These are phyloP conservation scores for Scomber colias DNA, from an alignment of 2,113 vertebrate genomes.

Conservation along the genomic window DNA sequence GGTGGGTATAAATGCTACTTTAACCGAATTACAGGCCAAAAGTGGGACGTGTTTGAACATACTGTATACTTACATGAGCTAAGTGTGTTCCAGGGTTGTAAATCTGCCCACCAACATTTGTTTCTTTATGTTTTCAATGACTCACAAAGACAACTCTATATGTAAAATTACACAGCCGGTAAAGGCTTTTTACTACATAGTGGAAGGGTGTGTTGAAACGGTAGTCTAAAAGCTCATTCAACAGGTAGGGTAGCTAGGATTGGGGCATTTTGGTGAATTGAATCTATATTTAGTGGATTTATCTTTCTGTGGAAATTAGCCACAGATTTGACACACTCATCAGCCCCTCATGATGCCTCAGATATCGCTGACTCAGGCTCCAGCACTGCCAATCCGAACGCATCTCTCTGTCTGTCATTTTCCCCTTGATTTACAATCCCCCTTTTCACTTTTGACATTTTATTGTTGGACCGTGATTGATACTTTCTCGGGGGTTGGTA, in stretches of 20 bases:
- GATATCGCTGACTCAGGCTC: background rate
- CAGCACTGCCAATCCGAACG: background rate
- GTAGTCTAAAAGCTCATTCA: background rate
- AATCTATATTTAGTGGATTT: background rate
- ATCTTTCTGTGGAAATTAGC: background rate
- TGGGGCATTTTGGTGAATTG: background rate
- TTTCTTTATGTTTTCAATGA: background rate
- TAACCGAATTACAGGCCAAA: conserved; percentile 39
- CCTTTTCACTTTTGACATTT: conserved; percentile 1
- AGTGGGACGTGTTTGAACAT: conserved; percentile 12
- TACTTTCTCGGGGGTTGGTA: background rate
- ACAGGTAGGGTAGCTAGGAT: background rate
- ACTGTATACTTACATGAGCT: conserved; percentile 14
- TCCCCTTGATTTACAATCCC: background rate
- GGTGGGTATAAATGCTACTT: conserved; percentile 19
- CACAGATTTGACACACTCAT: background rate
- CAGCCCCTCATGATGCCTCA: background rate
- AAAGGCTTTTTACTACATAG: background rate
- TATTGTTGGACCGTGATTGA: conserved; percentile 8
- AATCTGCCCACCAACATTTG: conserved; percentile 11
- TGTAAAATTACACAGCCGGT: background rate
- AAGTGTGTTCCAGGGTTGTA: conserved; percentile 14
- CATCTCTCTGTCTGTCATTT: background rate
- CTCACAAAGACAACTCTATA: conserved; percentile 6
- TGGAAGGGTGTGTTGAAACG: background rate